Base-by-base conservation (phyloP, 2,113 vertebrate genomes). In the Lethenteron camtschaticum region DNA sequence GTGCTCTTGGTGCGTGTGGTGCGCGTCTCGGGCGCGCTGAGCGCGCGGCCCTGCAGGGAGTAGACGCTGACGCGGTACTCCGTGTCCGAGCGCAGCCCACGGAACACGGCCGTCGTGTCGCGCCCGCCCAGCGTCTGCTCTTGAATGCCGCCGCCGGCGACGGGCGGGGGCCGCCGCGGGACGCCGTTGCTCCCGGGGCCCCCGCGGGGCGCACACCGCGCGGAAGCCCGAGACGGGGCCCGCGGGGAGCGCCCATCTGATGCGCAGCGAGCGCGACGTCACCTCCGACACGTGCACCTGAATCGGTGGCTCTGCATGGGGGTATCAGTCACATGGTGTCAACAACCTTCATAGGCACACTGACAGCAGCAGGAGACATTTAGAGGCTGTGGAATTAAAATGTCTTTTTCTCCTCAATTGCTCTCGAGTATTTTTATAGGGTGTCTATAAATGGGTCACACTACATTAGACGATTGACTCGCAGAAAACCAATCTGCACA, bases 1-100 rank as follows among this genome's bases (percentile, higher is more conserved):
- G 90, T 74, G 12, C 85, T 84, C 69, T 85, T 79, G 1, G 94
- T 96, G 82, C 86, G 91, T 76, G 90, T 83, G 85, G 88, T 82
- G 72, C 79, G 72, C 0, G 71, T 76, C 75, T 85, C 11, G 1
- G 87, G 81, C 68, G 94, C 87, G 68, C 94, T 99, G 72, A 88
- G 79, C 9, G 78, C 83, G 74, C 92, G 75, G 56, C 85, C 87
- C 73, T 79, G 87, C 80, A 95, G 80, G 58, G 90, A 86, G 41
- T 81, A 89, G 71, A 99, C 74, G 18, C 79, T 86, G 72, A 96
- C 85, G 76, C 95, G 83, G 73, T 99, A 96, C 68, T 86, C 80
- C 0, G 84, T 92, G 72, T 96, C 87, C 11, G 92, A 81, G 68
- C 81, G 82, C 56, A 99, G 85, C 72, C 92, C 86, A 56, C 82